Evolutionary conservation across 2,113 vertebrate species (phyloP).

Genomic region (Diglossa brunneiventris): DNA sequence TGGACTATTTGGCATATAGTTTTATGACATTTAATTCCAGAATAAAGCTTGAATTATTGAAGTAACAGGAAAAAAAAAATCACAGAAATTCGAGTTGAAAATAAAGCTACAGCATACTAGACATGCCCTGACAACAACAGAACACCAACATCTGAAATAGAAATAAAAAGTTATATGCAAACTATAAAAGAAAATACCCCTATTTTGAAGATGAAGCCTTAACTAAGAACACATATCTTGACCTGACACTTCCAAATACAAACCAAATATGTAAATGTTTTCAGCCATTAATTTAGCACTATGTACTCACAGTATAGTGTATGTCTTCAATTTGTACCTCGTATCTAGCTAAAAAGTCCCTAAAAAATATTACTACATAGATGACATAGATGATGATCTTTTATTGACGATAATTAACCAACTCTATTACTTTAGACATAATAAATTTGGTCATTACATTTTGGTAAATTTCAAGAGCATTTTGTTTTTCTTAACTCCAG

Average conservation of each 20-base stretch:
- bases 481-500: not conserved
- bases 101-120: not conserved
- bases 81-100: not conserved
- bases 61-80: not conserved
- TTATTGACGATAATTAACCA: not conserved
- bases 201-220: not conserved
- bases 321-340: not conserved
- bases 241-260: not conserved
- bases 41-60: not conserved
- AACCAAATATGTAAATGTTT: not conserved
- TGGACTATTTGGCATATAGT: not conserved
- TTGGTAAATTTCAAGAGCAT: not conserved
- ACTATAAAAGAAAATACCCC: not conserved
- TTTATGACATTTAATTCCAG: not conserved
- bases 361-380: not conserved
- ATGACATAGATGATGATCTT: not conserved
- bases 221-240: not conserved
- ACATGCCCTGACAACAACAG: not conserved
- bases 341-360: not conserved
- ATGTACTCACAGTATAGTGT: not conserved
- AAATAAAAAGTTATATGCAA: not conserved
- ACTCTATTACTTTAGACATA: not conserved
- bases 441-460: not conserved
- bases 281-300: not conserved
- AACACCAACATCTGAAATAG: not conserved